These are phyloP conservation scores for Adineta ricciae DNA, from an alignment of 2,888 invertebrate species.

Conservation along the genomic window DNA sequence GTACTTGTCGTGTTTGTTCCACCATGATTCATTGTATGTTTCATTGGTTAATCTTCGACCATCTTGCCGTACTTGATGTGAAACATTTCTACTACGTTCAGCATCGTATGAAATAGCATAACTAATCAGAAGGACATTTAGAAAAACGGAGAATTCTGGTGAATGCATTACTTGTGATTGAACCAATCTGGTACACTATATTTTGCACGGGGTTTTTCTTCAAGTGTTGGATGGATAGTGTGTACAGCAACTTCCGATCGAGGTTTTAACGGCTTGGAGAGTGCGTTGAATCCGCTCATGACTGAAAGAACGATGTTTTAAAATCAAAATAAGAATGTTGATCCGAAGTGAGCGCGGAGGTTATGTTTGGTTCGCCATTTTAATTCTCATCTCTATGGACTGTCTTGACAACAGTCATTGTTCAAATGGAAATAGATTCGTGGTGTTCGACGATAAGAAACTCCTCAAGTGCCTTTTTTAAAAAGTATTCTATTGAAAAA, in stretches of 20 bases:
- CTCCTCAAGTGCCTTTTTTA: neutral
- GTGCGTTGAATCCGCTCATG: neutral
- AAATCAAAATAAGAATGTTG: neutral
- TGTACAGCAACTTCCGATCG: constrained; percentile 6
- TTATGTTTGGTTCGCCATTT: neutral
- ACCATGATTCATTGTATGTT: constrained; percentile 50
- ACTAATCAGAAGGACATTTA: neutral
- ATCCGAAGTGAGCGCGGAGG: neutral
- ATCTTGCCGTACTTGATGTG: constrained; percentile 48
- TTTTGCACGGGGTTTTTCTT: constrained; percentile 5
- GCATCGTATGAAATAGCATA: constrained; percentile 48
- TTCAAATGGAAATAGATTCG: neutral
- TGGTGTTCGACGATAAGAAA: neutral
- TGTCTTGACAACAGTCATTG: neutral
- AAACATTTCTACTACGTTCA: constrained; percentile 47
- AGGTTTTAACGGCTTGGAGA: constrained; percentile 2
- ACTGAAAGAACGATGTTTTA: neutral
- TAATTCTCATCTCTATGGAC: neutral
- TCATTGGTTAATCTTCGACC: constrained; percentile 48
- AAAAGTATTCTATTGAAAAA: neutral
- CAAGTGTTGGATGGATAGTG: neutral
- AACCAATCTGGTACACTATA: constrained; percentile 19
- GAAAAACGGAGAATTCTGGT: no score
- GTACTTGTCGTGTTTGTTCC: constrained; percentile 51
- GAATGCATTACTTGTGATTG: neutral